Conservation (phyloP, 2,797 vertebrate species). For the Morus bassanus region DNA sequence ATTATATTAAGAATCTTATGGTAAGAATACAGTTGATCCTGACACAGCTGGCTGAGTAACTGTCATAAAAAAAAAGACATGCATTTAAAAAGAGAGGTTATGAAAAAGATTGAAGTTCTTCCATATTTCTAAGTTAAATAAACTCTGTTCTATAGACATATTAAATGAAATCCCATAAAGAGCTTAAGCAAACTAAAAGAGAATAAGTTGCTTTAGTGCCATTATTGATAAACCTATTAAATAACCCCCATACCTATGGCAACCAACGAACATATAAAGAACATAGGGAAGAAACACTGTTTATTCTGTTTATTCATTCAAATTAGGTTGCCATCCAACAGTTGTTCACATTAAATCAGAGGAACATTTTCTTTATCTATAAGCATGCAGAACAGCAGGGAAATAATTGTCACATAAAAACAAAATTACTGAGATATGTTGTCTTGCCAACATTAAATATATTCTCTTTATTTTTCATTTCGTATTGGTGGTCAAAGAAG, state of each 20-base stretch:
- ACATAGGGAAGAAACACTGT: not conserved
- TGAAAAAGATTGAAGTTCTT: not conserved
- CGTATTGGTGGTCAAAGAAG: not conserved
- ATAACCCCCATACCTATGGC: rapidly evolving
- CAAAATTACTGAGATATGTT: not conserved
- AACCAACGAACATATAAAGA: not conserved
- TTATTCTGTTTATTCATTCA: not conserved
- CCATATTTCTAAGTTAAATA: not conserved
- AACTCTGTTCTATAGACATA: not conserved
- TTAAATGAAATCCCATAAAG: not conserved
- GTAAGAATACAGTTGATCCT: not conserved
- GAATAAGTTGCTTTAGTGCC: not conserved
- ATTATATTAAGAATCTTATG: not conserved
- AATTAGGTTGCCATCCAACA: not conserved
- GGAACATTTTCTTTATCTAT: not conserved
- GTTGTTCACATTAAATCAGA: not conserved
- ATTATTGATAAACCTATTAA: not conserved
- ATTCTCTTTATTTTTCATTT: not conserved
- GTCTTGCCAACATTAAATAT: not conserved
- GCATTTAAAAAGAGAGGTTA: not conserved
- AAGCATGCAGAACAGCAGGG: not conserved
- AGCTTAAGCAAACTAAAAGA: not conserved
- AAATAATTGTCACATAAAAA: not conserved
- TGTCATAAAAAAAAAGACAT: not conserved
- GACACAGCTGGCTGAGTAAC: not conserved